Evolutionary conservation across 1,140 invertebrate genomes (phyloP).

Genomic region (Adoxophyes honmai): DNA sequence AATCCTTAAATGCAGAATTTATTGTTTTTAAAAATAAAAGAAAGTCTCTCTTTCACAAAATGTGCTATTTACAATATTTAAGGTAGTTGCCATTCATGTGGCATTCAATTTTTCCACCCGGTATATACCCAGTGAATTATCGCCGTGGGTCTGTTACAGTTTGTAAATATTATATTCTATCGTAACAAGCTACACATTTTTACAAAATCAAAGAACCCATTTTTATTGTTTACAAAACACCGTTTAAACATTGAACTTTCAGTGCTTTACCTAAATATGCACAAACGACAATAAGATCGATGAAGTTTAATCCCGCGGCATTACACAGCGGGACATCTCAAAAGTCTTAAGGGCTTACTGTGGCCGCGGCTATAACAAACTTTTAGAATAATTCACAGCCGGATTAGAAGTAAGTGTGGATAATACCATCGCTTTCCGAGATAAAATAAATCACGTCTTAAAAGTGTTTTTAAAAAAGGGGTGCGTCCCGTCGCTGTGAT

Average conservation of each 20-base stretch:
- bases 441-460: slow-evolving; percentile 47
- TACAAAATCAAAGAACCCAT: too few species aligned
- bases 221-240: too few species aligned
- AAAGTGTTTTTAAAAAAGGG: slow-evolving; percentile 43
- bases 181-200: too few species aligned
- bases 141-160: too few species aligned
- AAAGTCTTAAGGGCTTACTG: slow-evolving; percentile 35
- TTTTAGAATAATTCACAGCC: slow-evolving; percentile 38
- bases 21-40: too few species aligned
- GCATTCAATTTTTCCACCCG: too few species aligned
- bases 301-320: slow-evolving; percentile 26
- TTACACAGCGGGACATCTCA: slow-evolving; percentile 28
- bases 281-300: slow-evolving; percentile 22
- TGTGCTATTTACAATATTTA: too few species aligned
- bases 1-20: too few species aligned
- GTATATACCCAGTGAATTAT: too few species aligned
- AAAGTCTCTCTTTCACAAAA: too few species aligned
- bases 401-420: slow-evolving; percentile 40
- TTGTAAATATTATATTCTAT: too few species aligned
- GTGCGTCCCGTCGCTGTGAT: slow-evolving; percentile 38
- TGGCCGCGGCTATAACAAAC: slow-evolving; percentile 33
- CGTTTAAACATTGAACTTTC: slow-evolving; percentile 17
- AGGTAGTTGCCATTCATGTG: too few species aligned
- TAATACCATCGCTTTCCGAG: slow-evolving; percentile 29
- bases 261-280: slow-evolving; percentile 21